These are phyloP conservation scores for Periphyllus acericola DNA, from an alignment of 2,888 invertebrate species.

Conservation along the genomic window DNA sequence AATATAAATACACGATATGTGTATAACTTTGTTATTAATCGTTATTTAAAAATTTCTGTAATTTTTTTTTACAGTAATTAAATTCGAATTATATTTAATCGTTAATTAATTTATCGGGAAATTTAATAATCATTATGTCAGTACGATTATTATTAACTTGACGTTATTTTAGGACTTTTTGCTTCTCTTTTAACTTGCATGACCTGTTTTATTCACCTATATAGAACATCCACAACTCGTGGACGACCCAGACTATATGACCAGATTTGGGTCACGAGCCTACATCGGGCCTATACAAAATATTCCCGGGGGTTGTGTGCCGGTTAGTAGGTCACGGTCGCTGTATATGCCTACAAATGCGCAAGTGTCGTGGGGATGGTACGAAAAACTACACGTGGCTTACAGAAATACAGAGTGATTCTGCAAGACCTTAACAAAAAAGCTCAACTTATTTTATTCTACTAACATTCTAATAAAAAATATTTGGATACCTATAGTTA, in stretches of 20 bases:
- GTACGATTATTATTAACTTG: not conserved
- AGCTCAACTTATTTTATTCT: too few relatives aligned
- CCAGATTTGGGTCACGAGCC: conserved; percentile 46
- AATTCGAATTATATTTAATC: not conserved
- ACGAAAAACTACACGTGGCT: not conserved
- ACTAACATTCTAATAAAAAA: too few relatives aligned
- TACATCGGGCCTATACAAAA: conserved; percentile 32
- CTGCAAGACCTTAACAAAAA: not conserved
- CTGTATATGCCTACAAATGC: conserved; percentile 15
- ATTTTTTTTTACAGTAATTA: too few relatives aligned
- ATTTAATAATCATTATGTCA: not conserved
- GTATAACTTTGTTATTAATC: too few relatives aligned
- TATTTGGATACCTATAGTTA: too few relatives aligned
- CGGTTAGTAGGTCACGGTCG: conserved; percentile 56
- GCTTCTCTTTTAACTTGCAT: not conserved
- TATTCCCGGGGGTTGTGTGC: conserved; percentile 53
- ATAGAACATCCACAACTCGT: conserved; percentile 8
- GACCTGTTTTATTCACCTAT: conserved; percentile 9
- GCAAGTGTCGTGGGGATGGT: conserved; percentile 35
- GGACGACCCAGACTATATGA: conserved; percentile 39
- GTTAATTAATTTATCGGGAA: not conserved
- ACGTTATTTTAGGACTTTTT: not conserved
- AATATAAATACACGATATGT: too few relatives aligned
- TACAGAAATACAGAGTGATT: conserved; percentile 25
- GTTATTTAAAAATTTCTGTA: too few relatives aligned